Evolutionary conservation across 2,888 invertebrate genomes (phyloP), one percentile per base, ranked within the genome.

Genomic region (Melitaea athalia): DNA sequence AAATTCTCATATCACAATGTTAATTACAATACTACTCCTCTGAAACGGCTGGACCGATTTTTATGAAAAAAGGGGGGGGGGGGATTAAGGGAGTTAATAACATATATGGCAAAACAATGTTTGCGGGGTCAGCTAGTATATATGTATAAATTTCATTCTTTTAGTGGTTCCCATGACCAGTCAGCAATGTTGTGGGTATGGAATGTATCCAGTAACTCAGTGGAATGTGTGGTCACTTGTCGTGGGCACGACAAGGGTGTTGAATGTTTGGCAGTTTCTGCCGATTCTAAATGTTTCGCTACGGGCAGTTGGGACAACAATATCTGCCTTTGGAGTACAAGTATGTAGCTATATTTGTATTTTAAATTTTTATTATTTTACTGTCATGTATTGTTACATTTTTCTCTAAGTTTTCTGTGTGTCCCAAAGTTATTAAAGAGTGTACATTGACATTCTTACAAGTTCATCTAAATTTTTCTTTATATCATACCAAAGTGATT

Each of bases 291-390:
- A 24, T 88, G 88, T 68, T 91, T 94, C 78, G 97, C 97, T 7
- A 98, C 98, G 7, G 99, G 98, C 42, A 96, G 97, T 59, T 99
- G 98, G 98, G 99, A 99, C 82, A 97, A 95, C 52, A 96, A 96
- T 93, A 88, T 99, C 8, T 98, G 98, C 87, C 94, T 99, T 73
- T 99, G 99, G 99, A 97, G 97, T 63, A 93, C 96, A 17, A 94
- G 95, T 95, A 85, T 38, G 45, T 50, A 42, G 12, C 43, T 55
- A 52, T 31, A 24, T 73, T 5, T 10, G 60, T 47, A 61, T 50
- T 6, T 50, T 14, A 45, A 12, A 45, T 12, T 45, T 45, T 45
- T 45, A 2, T 45, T 45, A 45, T 45, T 4, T 2, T 38, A 38
- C 38, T 38, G 8, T 38, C 6, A 38, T 38, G 8, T 38, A 38